Percentiles rank a stretch among this genome's conserved stretches.
Evolutionary conservation across 2,888 invertebrate species (phyloP).

Genomic region (Drosophila limbata): DNA sequence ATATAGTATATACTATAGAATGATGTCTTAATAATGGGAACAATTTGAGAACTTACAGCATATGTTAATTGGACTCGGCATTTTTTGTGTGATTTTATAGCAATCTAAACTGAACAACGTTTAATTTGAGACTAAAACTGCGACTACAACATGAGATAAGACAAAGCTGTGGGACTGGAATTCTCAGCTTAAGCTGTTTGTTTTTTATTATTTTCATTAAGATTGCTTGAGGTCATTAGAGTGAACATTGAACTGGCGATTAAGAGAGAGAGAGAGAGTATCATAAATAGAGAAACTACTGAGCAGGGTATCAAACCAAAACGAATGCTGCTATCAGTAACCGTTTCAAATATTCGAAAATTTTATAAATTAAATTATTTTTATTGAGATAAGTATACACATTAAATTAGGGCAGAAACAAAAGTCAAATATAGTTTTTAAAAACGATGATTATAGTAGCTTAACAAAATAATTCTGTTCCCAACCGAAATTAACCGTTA

Average conservation of each 20-base stretch:
- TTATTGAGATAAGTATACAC: too few species aligned
- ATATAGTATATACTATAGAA: not conserved
- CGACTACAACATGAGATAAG: conserved; percentile 35
- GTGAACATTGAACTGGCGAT: conserved; percentile 52
- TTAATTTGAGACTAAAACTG: conserved; percentile 44
- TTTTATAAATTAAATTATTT: too few species aligned
- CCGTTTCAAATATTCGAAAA: too few species aligned
- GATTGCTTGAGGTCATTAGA: conserved; percentile 42
- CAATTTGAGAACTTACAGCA: conserved; percentile 45
- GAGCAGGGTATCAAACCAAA: too few species aligned
- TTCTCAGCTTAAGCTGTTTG: conserved; percentile 36
- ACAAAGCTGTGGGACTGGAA: conserved; percentile 27
- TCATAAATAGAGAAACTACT: too few species aligned
- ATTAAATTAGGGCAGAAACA: too few species aligned
- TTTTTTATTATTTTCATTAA: conserved; percentile 26
- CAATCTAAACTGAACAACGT: conserved; percentile 26
- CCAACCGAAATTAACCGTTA: too few species aligned
- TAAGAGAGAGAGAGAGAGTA: conserved; percentile 3
- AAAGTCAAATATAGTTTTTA: too few species aligned
- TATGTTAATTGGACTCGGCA: conserved; percentile 36
- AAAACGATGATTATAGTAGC: too few species aligned
- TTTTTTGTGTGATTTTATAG: conserved; percentile 1
- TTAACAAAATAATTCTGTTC: too few species aligned
- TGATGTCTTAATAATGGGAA: conserved; percentile 3
- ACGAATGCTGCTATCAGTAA: too few species aligned